A percentile compares a stretch with the other conserved stretches of the same genome.
These are phyloP conservation scores for Cephalopholis sonnerati DNA, from an alignment of 2,113 vertebrate species.

Conservation along the genomic window DNA sequence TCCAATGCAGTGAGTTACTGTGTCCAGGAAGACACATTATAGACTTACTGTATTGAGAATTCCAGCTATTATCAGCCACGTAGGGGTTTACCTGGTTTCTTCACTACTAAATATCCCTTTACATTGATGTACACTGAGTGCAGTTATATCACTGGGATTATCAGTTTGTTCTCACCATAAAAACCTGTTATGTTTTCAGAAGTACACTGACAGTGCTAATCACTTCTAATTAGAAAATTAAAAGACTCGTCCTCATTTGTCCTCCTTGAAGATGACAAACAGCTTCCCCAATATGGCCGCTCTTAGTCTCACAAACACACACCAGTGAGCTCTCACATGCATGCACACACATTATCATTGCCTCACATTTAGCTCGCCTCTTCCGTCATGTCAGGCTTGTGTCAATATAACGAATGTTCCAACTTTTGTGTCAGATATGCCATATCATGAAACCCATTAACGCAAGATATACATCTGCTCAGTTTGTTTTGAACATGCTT, in stretches of 20 bases:
- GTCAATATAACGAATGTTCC: slow-evolving; percentile 37
- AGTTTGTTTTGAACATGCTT: slow-evolving; percentile 45
- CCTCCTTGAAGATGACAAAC: slow-evolving; percentile 9
- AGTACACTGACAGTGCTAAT: background rate
- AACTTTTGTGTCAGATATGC: slow-evolving; percentile 29
- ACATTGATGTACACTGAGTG: background rate
- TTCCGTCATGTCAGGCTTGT: slow-evolving; percentile 46
- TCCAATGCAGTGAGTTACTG: slow-evolving; percentile 27
- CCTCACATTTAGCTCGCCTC: slow-evolving; percentile 18
- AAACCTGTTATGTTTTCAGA: slow-evolving; percentile 11
- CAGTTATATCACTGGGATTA: background rate
- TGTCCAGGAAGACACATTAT: slow-evolving; percentile 3
- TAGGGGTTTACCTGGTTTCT: slow-evolving; percentile 7
- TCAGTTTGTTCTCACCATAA: slow-evolving; percentile 4
- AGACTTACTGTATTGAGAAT: slow-evolving; percentile 1
- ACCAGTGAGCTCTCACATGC: slow-evolving; percentile 24
- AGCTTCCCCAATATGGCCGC: background rate
- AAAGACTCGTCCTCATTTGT: slow-evolving; percentile 16
- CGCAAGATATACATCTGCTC: slow-evolving; percentile 17
- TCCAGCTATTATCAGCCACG: background rate
- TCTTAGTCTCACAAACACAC: slow-evolving; percentile 22
- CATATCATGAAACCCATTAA: slow-evolving; percentile 48
- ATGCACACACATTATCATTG: slow-evolving; percentile 42
- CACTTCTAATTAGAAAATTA: slow-evolving; percentile 21
- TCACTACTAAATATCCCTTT: background rate